These are phyloP conservation scores for Homarus americanus DNA, from an alignment of 1,140 invertebrate species.

Conservation along the genomic window DNA sequence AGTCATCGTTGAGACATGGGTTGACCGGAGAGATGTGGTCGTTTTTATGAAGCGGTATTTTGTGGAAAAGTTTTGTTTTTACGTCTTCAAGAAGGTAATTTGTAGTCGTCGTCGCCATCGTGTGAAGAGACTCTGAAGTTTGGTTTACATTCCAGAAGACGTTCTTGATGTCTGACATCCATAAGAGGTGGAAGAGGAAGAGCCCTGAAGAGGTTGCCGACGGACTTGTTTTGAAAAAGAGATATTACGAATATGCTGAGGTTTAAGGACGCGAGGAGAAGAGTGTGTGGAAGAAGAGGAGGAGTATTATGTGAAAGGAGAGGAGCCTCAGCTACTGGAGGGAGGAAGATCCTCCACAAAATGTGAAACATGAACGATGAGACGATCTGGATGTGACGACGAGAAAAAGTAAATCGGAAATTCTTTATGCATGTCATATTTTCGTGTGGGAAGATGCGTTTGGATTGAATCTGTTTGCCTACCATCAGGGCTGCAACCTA, in stretches of 20 bases:
- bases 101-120: neutral
- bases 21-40: conserved; percentile 21
- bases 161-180: neutral
- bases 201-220: neutral
- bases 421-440: neutral
- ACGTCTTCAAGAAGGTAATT: neutral
- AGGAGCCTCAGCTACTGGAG: neutral
- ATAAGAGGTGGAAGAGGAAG: neutral
- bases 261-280: neutral
- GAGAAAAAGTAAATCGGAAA: neutral
- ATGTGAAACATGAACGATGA: neutral
- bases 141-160: conserved; percentile 23
- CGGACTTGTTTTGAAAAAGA: neutral
- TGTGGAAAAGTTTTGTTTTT: neutral
- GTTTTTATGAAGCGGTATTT: conserved; percentile 9
- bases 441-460: neutral
- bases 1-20: conserved; percentile 41
- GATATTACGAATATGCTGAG: neutral
- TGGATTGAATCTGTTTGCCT: neutral
- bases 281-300: neutral
- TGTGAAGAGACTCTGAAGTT: neutral
- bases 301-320: neutral
- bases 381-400: neutral
- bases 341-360: neutral
- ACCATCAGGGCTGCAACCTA: neutral